phyloP scores from a whole-genome alignment of 2,888 invertebrate species.

The Macaria notata region DNA sequence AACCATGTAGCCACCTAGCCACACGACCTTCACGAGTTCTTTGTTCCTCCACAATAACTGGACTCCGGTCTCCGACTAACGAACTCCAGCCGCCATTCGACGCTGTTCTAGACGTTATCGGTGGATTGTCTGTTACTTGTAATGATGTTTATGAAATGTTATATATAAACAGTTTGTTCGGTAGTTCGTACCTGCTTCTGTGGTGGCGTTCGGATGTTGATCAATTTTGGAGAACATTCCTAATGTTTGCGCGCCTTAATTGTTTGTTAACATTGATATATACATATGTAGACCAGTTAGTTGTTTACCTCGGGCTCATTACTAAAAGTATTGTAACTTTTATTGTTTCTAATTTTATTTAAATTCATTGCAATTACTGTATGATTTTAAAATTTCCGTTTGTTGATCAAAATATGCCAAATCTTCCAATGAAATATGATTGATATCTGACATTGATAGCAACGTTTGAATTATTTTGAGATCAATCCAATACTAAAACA shows the following conservation, averaged over 20 bases:
- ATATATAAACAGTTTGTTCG: conserved; percentile 52
- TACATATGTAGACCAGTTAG: background rate
- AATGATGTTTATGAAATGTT: conserved; percentile 68
- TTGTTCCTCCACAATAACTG: conserved; percentile 20
- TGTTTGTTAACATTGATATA: conserved; percentile 3
- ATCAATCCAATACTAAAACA: too few species aligned
- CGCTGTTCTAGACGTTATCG: conserved; percentile 58
- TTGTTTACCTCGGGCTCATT: conserved; percentile 43
- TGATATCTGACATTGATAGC: too few species aligned
- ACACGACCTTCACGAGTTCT: conserved; percentile 27
- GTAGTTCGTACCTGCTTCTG: conserved; percentile 42
- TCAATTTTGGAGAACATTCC: conserved; percentile 23
- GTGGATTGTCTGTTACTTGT: conserved; percentile 51
- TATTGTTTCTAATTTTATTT: conserved; percentile 5
- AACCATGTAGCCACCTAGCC: conserved; percentile 46
- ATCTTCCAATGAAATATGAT: too few species aligned
- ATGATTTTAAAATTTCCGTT: conserved; percentile 3
- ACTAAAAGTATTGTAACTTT: conserved; percentile 47
- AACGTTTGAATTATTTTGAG: background rate
- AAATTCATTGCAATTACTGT: conserved; percentile 11
- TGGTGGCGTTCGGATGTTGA: conserved; percentile 23
- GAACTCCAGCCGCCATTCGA: conserved; percentile 39
- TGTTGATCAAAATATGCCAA: too few species aligned
- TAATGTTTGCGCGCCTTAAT: conserved; percentile 6
- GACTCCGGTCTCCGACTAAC: conserved; percentile 36